These are phyloP conservation scores for Phylloscopus trochilus DNA, from an alignment of 2,113 vertebrate species.

Conservation along the genomic window DNA sequence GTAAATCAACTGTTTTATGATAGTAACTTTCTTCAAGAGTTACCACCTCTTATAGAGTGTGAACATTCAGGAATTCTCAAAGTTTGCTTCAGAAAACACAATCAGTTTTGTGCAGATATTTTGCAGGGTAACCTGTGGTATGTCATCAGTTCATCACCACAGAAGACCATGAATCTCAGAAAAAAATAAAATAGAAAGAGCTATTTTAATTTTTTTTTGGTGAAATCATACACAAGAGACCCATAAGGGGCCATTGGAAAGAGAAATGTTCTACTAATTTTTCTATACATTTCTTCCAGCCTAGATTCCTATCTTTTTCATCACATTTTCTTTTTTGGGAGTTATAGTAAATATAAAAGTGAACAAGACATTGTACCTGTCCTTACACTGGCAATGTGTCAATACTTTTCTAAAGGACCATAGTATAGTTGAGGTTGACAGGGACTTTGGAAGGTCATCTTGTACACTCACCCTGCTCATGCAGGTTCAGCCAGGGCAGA, in stretches of 20 bases:
- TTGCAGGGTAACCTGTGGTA: neutral
- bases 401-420: neutral
- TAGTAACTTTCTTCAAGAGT: neutral
- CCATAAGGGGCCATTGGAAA: rapidly evolving
- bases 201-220: too few relatives aligned
- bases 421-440: neutral
- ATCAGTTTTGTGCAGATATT: neutral
- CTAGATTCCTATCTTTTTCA: neutral
- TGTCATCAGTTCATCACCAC: neutral
- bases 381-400: neutral
- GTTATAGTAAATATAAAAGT: neutral
- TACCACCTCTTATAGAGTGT: neutral
- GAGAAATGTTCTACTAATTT: neutral
- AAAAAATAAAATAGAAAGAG: neutral
- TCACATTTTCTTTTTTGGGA: neutral
- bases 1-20: neutral
- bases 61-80: neutral
- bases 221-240: neutral
- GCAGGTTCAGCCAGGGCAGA: neutral
- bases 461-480: neutral
- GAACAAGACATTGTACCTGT: neutral
- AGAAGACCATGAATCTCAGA: neutral
- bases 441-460: neutral
- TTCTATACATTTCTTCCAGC: neutral
- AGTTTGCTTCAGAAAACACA: neutral